Conservation (phyloP, 2,797 vertebrate genomes). For the Scolopax bukidnonensis region DNA sequence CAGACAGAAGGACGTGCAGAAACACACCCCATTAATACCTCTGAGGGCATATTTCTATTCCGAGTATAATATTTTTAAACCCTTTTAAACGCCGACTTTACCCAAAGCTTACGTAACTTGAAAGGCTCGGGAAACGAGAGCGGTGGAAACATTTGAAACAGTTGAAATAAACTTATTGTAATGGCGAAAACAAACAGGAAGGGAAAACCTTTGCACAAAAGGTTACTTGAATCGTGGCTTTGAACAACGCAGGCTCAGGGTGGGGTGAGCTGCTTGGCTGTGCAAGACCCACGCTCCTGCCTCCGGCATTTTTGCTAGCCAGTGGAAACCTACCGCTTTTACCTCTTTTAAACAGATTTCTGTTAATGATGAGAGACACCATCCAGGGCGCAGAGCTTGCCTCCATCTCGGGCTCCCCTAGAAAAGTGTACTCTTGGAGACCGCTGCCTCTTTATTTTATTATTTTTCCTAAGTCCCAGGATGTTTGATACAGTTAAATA, state of each 20-base stretch:
- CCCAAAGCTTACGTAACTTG: not conserved
- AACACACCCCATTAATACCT: not conserved
- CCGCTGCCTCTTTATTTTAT: not conserved
- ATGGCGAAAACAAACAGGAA: constrained; percentile 62
- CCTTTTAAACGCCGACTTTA: not conserved
- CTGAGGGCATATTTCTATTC: not conserved
- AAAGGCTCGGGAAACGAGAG: not conserved
- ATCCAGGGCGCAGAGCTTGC: not conserved
- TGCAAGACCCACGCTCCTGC: not conserved
- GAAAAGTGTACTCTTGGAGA: not conserved
- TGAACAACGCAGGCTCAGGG: not conserved
- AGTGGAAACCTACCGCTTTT: not conserved
- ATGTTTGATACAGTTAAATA: constrained; percentile 64
- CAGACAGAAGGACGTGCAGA: constrained; percentile 2
- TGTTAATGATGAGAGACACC: not conserved
- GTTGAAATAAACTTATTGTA: constrained; percentile 38
- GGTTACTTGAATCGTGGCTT: constrained; percentile 20
- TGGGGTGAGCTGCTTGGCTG: not conserved
- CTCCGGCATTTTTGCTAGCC: not conserved
- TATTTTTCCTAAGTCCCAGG: constrained; percentile 7
- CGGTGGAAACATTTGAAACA: not conserved
- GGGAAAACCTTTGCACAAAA: constrained; percentile 59
- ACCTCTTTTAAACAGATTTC: not conserved
- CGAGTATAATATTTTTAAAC: not conserved
- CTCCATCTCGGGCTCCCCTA: not conserved